A percentile compares a stretch with the other conserved stretches of the same genome.
phyloP scores from a whole-genome alignment of 1,140 invertebrate genomes.

The Drosophila kanapiae region DNA sequence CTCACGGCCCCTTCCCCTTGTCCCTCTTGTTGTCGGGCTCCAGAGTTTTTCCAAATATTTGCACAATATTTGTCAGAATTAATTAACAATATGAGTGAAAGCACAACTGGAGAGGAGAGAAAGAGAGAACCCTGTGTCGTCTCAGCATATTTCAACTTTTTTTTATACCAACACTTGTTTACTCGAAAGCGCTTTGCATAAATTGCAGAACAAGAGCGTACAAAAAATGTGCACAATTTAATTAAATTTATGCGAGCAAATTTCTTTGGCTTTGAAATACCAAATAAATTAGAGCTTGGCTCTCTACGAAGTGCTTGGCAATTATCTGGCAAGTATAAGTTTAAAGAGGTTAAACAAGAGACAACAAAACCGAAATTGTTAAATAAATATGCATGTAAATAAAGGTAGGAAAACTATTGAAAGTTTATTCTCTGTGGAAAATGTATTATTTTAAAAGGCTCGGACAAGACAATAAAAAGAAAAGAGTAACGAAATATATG shows the following conservation, averaged over 20 bases:
- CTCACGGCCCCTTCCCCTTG: constrained; percentile 3
- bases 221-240: constrained; percentile 43
- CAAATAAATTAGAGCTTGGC: constrained; percentile 9
- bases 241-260: constrained; percentile 41
- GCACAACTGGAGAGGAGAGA: not conserved
- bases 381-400: too few relatives aligned
- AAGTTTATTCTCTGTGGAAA: too few relatives aligned
- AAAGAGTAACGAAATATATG: too few relatives aligned
- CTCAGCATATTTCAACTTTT: constrained; percentile 66
- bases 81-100: constrained; percentile 64
- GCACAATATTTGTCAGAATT: constrained; percentile 80
- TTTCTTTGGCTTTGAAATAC: constrained; percentile 12
- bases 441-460: not conserved
- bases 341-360: not conserved
- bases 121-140: constrained; percentile 18
- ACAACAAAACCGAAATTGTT: too few relatives aligned
- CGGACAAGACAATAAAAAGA: too few relatives aligned
- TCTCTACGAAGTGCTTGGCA: not conserved
- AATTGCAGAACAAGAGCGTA: constrained; percentile 44
- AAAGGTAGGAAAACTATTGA: too few relatives aligned
- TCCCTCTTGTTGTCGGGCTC: constrained; percentile 5
- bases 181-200: constrained; percentile 65
- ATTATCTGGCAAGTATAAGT: not conserved
- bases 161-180: constrained; percentile 44
- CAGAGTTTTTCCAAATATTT: constrained; percentile 72